These are phyloP conservation scores for Isurus oxyrinchus DNA, from an alignment of 2,113 vertebrate species.

Conservation along the genomic window DNA sequence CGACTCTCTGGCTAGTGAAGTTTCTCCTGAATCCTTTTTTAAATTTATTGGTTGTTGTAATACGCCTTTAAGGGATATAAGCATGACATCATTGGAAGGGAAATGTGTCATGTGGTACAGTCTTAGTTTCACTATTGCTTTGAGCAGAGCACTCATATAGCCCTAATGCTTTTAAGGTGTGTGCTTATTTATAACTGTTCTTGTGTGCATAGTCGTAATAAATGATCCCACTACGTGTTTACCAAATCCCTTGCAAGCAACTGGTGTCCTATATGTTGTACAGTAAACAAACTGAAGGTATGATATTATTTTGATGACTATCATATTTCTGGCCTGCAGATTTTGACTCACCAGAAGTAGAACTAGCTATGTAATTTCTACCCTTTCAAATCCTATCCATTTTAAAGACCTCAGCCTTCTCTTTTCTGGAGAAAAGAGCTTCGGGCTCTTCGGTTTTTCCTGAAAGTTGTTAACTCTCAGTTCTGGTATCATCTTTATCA, in stretches of 20 bases:
- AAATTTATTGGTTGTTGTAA: background rate
- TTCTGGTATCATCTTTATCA: background rate
- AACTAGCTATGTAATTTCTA: background rate
- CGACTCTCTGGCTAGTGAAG: background rate
- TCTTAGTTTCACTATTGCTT: too few species aligned
- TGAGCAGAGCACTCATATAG: background rate
- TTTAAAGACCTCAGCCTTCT: background rate
- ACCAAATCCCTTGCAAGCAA: too few species aligned
- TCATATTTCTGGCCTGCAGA: background rate
- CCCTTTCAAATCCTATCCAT: background rate
- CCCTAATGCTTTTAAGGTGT: too few species aligned
- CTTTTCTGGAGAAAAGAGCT: background rate
- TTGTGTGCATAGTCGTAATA: too few species aligned
- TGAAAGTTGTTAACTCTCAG: background rate
- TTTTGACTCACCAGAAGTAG: background rate
- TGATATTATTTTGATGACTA: background rate
- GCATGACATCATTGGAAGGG: too few species aligned
- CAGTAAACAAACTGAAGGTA: too few species aligned
- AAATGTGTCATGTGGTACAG: too few species aligned
- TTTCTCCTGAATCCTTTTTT: background rate
- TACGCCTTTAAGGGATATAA: too few species aligned
- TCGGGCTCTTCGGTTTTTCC: background rate
- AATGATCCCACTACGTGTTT: too few species aligned
- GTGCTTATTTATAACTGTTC: too few species aligned
- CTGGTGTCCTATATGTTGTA: too few species aligned